These are phyloP conservation scores for Merluccius polli DNA, from an alignment of 2,797 vertebrate species.

Conservation along the genomic window DNA sequence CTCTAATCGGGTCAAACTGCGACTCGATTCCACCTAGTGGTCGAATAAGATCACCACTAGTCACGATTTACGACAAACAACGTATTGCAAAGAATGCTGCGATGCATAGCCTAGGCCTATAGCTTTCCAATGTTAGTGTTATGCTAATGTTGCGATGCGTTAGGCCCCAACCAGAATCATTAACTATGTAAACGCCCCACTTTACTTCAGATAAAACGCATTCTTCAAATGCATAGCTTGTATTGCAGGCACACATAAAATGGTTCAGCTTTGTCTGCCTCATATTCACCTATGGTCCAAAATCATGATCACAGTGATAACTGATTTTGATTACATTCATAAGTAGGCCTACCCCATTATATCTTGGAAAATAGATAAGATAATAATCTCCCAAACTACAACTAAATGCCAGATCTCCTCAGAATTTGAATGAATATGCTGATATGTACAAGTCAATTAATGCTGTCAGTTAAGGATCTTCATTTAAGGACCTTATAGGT, in stretches of 20 bases:
- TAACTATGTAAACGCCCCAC: too few relatives aligned
- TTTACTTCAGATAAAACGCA: not conserved
- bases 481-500: not conserved
- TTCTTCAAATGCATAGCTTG: not conserved
- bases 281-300: not conserved
- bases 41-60: not conserved
- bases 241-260: not conserved
- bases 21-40: constrained; percentile 2
- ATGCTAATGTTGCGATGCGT: not conserved
- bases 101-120: not conserved
- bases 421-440: too few relatives aligned
- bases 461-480: not conserved
- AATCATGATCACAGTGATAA: not conserved
- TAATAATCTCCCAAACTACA: not conserved
- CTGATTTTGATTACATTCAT: too few relatives aligned
- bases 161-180: not conserved
- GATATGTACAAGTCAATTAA: not conserved
- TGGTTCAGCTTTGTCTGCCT: too few relatives aligned
- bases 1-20: not conserved
- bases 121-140: not conserved
- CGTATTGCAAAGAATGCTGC: not conserved
- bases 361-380: too few relatives aligned
- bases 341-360: too few relatives aligned
- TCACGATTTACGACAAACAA: not conserved
- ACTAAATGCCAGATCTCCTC: not conserved